Evolutionary conservation across 2,888 invertebrate species (phyloP).

Genomic region (Acleris holmiana): DNA sequence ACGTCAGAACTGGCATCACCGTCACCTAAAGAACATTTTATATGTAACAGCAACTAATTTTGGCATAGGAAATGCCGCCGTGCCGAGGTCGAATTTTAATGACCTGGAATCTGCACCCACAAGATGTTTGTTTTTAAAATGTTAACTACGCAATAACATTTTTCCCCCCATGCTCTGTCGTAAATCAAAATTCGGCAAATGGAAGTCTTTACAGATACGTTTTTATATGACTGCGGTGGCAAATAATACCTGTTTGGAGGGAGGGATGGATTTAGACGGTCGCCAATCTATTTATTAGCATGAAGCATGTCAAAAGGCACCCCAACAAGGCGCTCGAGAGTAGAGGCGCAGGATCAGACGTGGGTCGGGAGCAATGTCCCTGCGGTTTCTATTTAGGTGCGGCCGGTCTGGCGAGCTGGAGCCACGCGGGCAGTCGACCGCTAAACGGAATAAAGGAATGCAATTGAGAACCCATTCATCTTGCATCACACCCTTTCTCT

Average conservation of each 20-base stretch:
- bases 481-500: constrained; percentile 41
- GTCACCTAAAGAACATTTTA: constrained; percentile 39
- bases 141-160: constrained; percentile 42
- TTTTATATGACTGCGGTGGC: constrained; percentile 8
- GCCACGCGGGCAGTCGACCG: constrained; percentile 75
- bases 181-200: constrained; percentile 34
- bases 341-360: constrained; percentile 71
- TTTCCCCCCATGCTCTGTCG: constrained; percentile 40
- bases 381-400: constrained; percentile 84
- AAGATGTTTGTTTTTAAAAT: constrained; percentile 44
- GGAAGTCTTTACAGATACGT: constrained; percentile 6
- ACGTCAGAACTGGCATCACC: constrained; percentile 23
- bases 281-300: constrained; percentile 24
- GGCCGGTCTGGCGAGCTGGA: constrained; percentile 76
- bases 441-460: constrained; percentile 74
- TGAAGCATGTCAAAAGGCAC: constrained; percentile 52
- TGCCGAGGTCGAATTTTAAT: constrained; percentile 54
- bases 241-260: constrained; percentile 8
- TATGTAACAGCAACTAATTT: constrained; percentile 42
- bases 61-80: constrained; percentile 58
- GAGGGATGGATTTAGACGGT: constrained; percentile 11
- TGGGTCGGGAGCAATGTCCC: constrained; percentile 80
- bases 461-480: constrained; percentile 57
- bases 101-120: constrained; percentile 46
- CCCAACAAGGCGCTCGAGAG: constrained; percentile 73